Conservation (phyloP, 2,888 invertebrate species). For the Drosophila neotestacea region DNA sequence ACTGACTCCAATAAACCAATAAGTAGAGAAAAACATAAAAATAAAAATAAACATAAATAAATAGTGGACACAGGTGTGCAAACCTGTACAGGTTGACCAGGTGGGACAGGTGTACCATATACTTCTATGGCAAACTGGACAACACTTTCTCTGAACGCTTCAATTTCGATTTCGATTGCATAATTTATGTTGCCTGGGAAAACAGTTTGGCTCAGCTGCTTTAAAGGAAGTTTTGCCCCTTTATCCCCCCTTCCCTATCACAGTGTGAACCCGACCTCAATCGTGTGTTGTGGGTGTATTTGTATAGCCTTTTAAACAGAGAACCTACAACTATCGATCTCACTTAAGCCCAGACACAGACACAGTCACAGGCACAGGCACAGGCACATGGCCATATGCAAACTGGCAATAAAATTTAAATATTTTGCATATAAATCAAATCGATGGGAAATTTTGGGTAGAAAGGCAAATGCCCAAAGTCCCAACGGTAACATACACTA, state of each 20-base stretch:
- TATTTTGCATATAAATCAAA: conserved; percentile 78
- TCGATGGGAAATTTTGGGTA: conserved; percentile 70
- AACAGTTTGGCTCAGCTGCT: conserved; percentile 48
- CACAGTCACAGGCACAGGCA: conserved; percentile 23
- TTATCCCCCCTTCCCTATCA: no score
- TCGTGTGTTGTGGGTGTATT: conserved; percentile 10
- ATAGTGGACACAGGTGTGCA: conserved; percentile 23
- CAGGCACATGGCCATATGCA: conserved; percentile 64
- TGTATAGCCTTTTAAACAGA: conserved; percentile 44
- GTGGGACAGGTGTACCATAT: neutral
- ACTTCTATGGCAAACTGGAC: conserved; percentile 12
- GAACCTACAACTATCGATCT: conserved; percentile 70
- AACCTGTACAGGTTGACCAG: neutral
- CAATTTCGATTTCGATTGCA: conserved; percentile 76
- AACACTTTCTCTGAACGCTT: conserved; percentile 50
- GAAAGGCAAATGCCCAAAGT: conserved; percentile 52
- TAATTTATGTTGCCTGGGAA: conserved; percentile 58
- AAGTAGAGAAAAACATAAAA: neutral
- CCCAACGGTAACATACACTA: conserved; percentile 46
- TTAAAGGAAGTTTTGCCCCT: conserved; percentile 8
- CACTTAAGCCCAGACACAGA: conserved; percentile 62
- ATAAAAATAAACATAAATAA: conserved; percentile 22
- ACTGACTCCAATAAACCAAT: conserved; percentile 8
- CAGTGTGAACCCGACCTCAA: neutral
- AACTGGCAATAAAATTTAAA: conserved; percentile 78